A percentile compares a stretch with the other conserved stretches of the same genome.
Conservation (phyloP, 2,888 invertebrate species). For the Linyphia triangularis region DNA sequence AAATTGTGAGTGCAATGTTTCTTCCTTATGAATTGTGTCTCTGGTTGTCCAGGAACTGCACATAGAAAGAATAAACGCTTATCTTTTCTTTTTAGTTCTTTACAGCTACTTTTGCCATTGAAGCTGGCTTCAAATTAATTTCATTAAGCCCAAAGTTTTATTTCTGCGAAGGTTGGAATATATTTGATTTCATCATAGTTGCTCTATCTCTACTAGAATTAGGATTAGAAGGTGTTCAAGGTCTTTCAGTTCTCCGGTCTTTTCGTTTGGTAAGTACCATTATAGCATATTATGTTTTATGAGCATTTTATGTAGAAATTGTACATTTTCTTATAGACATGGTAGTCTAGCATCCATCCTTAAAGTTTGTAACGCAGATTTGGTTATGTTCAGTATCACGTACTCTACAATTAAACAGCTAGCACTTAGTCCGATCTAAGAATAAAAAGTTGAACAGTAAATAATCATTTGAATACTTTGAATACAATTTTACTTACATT, state of each 20-base stretch:
- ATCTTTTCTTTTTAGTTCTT: constrained; percentile 87
- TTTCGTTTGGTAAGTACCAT: constrained; percentile 93
- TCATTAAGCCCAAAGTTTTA: constrained; percentile 98
- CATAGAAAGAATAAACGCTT: constrained; percentile 68
- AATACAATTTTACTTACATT: no score
- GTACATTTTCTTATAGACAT: no score
- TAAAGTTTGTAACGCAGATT: no score
- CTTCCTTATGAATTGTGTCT: constrained; percentile 39
- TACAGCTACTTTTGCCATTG: constrained; percentile 97
- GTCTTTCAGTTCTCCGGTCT: constrained; percentile 96
- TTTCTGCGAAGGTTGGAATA: constrained; percentile 99
- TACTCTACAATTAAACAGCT: no score
- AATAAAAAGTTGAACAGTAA: no score
- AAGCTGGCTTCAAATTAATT: constrained; percentile 94
- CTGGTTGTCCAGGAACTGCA: constrained; percentile 39
- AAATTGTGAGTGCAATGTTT: constrained; percentile 16
- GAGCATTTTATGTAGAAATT: no score
- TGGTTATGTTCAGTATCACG: no score
- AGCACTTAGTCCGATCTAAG: no score
- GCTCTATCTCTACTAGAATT: constrained; percentile 95
- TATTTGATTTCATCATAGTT: constrained; percentile 98
- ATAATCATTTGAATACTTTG: no score
- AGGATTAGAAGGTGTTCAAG: constrained; percentile 95
- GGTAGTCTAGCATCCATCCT: no score
- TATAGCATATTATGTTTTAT: no score